Conservation (phyloP, 2,888 invertebrate genomes). For the Thelaira solivaga region DNA sequence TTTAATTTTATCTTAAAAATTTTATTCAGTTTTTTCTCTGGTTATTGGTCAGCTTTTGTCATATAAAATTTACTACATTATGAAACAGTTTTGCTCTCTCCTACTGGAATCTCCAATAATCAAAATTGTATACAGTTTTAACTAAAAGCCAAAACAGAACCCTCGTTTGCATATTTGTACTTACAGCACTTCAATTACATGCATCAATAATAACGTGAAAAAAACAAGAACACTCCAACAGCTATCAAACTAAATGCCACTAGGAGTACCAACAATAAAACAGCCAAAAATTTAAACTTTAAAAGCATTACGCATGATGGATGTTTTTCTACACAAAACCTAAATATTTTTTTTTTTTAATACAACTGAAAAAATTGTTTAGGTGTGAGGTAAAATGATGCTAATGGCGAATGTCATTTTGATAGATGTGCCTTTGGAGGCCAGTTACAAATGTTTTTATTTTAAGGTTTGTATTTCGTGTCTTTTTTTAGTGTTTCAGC, state of each 20-base stretch:
- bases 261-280: background rate
- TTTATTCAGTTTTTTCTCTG: no score
- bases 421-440: slow-evolving; percentile 46
- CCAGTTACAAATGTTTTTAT: slow-evolving; percentile 21
- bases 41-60: no score
- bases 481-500: background rate
- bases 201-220: slow-evolving; percentile 4
- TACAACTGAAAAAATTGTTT: background rate
- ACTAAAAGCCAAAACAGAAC: slow-evolving; percentile 13
- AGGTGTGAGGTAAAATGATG: background rate
- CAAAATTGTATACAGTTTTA: background rate
- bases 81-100: no score
- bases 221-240: slow-evolving; percentile 10
- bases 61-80: no score
- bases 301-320: slow-evolving; percentile 42
- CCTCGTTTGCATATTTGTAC: background rate
- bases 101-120: slow-evolving; percentile 5
- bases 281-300: slow-evolving; percentile 8
- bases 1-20: no score
- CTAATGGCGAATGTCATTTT: slow-evolving; percentile 33
- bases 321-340: slow-evolving; percentile 17
- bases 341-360: background rate
- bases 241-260: background rate
- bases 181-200: slow-evolving; percentile 1
- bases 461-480: background rate